Conservation (phyloP, 2,888 invertebrate genomes). For the Cryptops parisi region DNA sequence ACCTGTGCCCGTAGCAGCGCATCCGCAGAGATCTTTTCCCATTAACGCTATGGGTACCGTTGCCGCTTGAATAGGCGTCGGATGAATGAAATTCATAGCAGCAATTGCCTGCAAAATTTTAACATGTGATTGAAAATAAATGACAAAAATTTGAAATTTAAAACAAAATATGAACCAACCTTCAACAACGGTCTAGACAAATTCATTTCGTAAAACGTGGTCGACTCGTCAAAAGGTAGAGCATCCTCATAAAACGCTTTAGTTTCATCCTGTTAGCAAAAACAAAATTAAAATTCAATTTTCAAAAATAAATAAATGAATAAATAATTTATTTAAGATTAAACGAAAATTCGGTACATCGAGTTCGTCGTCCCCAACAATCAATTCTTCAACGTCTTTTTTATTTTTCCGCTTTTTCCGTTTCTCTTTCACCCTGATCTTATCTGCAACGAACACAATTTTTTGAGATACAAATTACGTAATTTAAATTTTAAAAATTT, state of each 20-base stretch:
- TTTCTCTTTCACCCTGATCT: constrained; percentile 29
- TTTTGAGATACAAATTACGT: not conserved
- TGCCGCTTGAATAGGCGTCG: constrained; percentile 92
- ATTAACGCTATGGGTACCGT: constrained; percentile 86
- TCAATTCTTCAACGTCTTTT: constrained; percentile 19
- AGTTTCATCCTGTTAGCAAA: constrained; percentile 17
- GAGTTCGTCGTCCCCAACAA: constrained; percentile 22
- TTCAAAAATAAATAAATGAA: not conserved
- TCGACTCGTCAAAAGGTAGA: constrained; percentile 35
- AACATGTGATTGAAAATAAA: too few species aligned
- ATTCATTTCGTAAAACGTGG: constrained; percentile 71
- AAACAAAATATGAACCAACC: too few species aligned
- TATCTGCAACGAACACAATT: constrained; percentile 25
- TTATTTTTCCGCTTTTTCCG: constrained; percentile 27
- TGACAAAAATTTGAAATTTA: not conserved
- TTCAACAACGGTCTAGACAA: constrained; percentile 84
- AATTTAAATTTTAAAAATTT: not conserved
- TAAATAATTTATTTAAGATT: too few species aligned
- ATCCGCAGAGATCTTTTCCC: constrained; percentile 92
- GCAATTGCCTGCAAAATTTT: constrained; percentile 65
- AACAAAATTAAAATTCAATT: too few species aligned
- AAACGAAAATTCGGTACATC: too few species aligned
- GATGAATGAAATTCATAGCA: constrained; percentile 74
- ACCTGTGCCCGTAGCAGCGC: constrained; percentile 83
- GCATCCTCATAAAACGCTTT: constrained; percentile 47